These are phyloP conservation scores for Physocephala rufipes DNA, from an alignment of 2,888 invertebrate species.

Conservation along the genomic window DNA sequence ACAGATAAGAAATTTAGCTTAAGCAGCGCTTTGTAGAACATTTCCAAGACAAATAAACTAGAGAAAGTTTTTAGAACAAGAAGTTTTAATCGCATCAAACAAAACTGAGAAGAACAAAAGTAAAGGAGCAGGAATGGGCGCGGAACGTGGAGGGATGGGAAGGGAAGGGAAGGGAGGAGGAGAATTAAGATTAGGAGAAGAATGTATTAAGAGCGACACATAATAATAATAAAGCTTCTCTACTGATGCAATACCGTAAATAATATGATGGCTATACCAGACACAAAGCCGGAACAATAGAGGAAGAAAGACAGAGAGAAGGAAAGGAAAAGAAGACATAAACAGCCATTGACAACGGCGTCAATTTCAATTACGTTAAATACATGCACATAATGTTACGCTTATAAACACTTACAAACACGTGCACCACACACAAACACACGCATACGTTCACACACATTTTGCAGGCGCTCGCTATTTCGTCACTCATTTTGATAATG, in stretches of 20 bases:
- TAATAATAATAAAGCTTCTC: background rate
- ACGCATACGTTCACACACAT: background rate
- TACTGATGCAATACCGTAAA: no score
- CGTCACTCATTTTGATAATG: no score
- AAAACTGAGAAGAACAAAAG: no score
- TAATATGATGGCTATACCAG: no score
- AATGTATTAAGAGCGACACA: no score
- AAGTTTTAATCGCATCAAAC: constrained; percentile 19
- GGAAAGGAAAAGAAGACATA: no score
- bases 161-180: no score
- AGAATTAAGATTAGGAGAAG: no score
- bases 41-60: background rate
- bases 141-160: no score
- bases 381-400: constrained; percentile 21
- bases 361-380: constrained; percentile 36
- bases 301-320: no score
- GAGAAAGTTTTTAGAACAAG: background rate
- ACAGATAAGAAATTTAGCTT: constrained; percentile 4
- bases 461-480: background rate
- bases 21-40: background rate
- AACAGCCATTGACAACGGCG: background rate
- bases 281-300: no score
- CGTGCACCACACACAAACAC: background rate
- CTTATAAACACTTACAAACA: background rate
- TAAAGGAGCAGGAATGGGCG: no score